Conservation (phyloP, 2,797 vertebrate genomes). For the Coregonus suidteri region DNA sequence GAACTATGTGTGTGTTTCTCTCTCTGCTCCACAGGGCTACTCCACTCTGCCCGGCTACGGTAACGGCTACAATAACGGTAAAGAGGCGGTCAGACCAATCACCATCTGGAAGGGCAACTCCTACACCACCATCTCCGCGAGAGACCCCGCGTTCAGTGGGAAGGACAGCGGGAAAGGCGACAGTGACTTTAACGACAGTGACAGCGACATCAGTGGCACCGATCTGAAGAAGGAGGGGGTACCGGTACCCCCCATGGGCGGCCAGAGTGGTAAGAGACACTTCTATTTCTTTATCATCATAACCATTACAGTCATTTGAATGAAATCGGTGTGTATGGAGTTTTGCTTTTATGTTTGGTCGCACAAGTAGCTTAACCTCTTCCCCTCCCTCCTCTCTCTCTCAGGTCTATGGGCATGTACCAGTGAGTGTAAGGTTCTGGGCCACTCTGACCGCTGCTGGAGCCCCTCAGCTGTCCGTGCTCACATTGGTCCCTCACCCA, state of each 20-base stretch:
- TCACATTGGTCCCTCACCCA: slow-evolving; percentile 68
- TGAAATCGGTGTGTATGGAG: background rate
- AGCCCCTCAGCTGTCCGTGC: slow-evolving; percentile 86
- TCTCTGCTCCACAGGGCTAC: slow-evolving; percentile 76
- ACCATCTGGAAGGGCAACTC: slow-evolving; percentile 96
- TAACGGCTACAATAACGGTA: slow-evolving; percentile 82
- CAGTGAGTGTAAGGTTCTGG: slow-evolving; percentile 94
- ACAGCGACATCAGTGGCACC: slow-evolving; percentile 89
- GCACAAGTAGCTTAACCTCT: background rate
- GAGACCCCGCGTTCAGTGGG: slow-evolving; percentile 92
- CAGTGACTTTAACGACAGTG: slow-evolving; percentile 97
- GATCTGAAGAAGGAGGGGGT: slow-evolving; percentile 87
- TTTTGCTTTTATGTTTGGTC: background rate
- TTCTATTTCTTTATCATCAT: background rate
- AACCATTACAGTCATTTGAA: background rate
- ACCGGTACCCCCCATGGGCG: slow-evolving; percentile 54
- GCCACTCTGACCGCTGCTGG: slow-evolving; percentile 97
- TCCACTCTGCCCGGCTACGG: slow-evolving; percentile 82
- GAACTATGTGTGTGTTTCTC: slow-evolving; percentile 2
- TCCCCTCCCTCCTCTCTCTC: background rate
- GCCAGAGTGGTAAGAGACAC: slow-evolving; percentile 83
- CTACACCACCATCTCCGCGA: slow-evolving; percentile 88
- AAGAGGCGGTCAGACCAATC: slow-evolving; percentile 85
- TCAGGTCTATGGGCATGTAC: slow-evolving; percentile 95
- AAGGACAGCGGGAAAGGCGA: slow-evolving; percentile 98